Conservation (phyloP, 2,797 vertebrate species). For the Sparus aurata region DNA sequence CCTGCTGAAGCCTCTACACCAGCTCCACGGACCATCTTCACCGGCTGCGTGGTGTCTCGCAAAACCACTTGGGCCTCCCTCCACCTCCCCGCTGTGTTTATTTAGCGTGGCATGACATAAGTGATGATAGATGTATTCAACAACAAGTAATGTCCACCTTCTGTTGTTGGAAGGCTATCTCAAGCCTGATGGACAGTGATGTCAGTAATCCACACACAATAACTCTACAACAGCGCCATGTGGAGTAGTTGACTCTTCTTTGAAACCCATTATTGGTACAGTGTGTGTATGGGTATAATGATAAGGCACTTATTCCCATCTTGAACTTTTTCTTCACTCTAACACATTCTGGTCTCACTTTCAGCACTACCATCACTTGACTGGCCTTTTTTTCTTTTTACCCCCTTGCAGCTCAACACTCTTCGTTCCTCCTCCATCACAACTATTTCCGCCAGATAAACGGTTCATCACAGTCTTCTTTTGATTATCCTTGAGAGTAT, state of each 20-base stretch:
- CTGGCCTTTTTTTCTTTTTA: background rate
- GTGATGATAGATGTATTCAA: no score
- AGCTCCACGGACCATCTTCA: background rate
- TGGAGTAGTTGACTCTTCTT: no score
- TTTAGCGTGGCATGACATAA: no score
- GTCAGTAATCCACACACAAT: no score
- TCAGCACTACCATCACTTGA: constrained; percentile 1
- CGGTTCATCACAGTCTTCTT: background rate
- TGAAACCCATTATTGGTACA: no score
- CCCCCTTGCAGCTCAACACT: background rate
- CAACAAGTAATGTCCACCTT: no score
- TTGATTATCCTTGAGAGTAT: no score
- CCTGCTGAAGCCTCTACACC: background rate
- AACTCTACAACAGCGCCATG: no score
- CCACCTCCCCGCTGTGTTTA: no score
- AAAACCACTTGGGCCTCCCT: background rate
- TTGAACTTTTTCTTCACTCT: background rate
- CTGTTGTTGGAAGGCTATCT: no score
- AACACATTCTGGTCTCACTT: background rate
- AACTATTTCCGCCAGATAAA: background rate
- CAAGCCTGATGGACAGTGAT: no score
- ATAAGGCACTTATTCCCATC: background rate
- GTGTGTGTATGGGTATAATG: background rate
- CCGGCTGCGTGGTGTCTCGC: background rate
- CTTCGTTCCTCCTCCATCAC: background rate